Percentiles rank a stretch among this genome's conserved stretches.
Conservation (phyloP, 2,888 invertebrate genomes). For the Amphipoea lucens region DNA sequence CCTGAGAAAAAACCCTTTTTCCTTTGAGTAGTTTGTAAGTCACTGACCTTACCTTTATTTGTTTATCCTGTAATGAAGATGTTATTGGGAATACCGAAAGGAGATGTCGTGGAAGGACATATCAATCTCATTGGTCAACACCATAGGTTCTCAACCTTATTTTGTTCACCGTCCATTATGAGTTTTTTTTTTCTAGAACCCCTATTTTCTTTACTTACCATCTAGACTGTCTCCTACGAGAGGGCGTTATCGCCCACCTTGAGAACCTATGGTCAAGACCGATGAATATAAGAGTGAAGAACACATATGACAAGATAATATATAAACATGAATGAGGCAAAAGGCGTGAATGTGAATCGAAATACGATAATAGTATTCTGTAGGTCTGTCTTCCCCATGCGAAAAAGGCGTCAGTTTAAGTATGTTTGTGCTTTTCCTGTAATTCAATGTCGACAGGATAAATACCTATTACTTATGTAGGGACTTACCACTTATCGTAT, state of each 20-base stretch:
- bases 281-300: background rate
- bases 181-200: background rate
- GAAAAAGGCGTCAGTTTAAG: background rate
- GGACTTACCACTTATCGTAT: background rate
- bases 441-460: background rate
- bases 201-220: no score
- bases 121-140: background rate
- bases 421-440: conserved; percentile 13
- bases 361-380: conserved; percentile 1
- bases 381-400: background rate
- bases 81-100: conserved; percentile 1
- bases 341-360: background rate
- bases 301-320: background rate
- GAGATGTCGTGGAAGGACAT: no score
- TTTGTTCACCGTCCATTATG: background rate
- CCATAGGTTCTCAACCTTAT: background rate
- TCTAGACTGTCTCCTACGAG: background rate
- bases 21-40: conserved; percentile 19
- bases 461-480: background rate
- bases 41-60: conserved; percentile 14
- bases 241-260: background rate
- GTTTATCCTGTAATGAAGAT: conserved; percentile 5
- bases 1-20: conserved; percentile 2
- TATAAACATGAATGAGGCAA: background rate
- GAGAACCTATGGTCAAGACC: background rate